Base-by-base conservation (phyloP, 2,888 invertebrate species). In the Epiblema foenella region DNA sequence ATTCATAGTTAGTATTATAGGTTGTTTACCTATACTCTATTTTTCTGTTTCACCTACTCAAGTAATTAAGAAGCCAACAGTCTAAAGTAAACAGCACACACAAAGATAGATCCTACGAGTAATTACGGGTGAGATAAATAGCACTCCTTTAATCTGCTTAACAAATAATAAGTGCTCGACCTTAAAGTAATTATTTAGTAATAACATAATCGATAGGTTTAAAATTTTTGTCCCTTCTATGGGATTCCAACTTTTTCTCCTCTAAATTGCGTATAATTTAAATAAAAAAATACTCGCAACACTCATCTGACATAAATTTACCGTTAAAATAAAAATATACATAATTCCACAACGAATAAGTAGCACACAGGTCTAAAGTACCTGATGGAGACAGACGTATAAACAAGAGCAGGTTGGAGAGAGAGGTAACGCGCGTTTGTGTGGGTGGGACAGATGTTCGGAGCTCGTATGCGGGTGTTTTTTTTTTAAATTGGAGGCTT, bases 371-470 rank as follows among this genome's bases (percentile, higher is more conserved):
- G 52, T 70, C 59, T 10, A 64, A 46, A 42, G 39, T 62, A 68
- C 68, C 68, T 68, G 67, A 68, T 24, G 18, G 80, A 73, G 83
- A 85, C 20, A 46, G 72, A 62, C 66, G 79, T 69, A 69, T 12
- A 3, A 39, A 11, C 37, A 51, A 11, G 4, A 2, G 8, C 1
- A n/a, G 8, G 78, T 51, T 51, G 51, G 79, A 84, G 39, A 78
- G 77, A 63, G 83, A 81, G 66, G 75, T 69, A 64, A 20, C 68
- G 63, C 76, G 29, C 39, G 78, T 74, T 59, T 72, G 76, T 72
- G 72, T 76, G 73, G 64, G 74, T 76, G 77, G 78, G 91, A 89
- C 90, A 91, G 90, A 90, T 91, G 91, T 90, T 91, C 87, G 73
- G 80, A 82, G 63, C 46, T 65, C 86, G 80, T 84, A 89, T 90